Evolutionary conservation across 37 sponge, comb jelly and placozoan genomes (phyloP), one percentile per base, ranked within the genome.

Genomic region (Cladorhizidae sp.): DNA sequence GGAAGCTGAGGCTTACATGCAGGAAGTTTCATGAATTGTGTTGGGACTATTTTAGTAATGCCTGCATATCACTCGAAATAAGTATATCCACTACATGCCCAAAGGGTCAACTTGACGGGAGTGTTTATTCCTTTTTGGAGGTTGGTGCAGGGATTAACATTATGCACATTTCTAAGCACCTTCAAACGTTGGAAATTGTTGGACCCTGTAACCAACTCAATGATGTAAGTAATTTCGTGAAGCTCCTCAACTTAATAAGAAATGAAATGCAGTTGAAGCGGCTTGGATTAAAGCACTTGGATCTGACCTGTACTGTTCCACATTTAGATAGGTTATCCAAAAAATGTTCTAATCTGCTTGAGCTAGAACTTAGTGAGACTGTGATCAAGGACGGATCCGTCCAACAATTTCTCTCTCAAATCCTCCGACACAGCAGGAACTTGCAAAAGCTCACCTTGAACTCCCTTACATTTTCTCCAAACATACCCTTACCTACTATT

Each of bases 1-100:
- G 82, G 82, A 57, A 8, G 15, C 50, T 82, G 40, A 82, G 82
- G 42, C 8, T 32, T 28, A 73, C 72, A 3, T 82, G 73, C 40
- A 71, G 29, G 1, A 22, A 72, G 14, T 33, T 75, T 2, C 38
- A 43, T 71, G n/a, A 71, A 22, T 5, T 71, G 23, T 71, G 71
- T n/a, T 71, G 71, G 71, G 45, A 71, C n/a, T 71, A 43, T 39
- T 71, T 43, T n/a, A 8, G 11, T 25, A 40, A 71, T 41, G 71
- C 37, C 2, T 42, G 42, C 25, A 23, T 5, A 3, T 71, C 71
- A 1, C 71, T 71, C 23, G 15, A 32, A 18, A 15, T 67, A 2
- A 22, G 8, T 71, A 11, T 71, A 23, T 18, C 71, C 8, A 41
- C 3, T n/a, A 5, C 15, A 23, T n/a, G n/a, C n/a, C n/a, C n/a